A percentile compares a stretch with the other conserved stretches of the same genome.
phyloP scores from a whole-genome alignment of 2,113 vertebrate species.

The Illadopsis cleaveri region DNA sequence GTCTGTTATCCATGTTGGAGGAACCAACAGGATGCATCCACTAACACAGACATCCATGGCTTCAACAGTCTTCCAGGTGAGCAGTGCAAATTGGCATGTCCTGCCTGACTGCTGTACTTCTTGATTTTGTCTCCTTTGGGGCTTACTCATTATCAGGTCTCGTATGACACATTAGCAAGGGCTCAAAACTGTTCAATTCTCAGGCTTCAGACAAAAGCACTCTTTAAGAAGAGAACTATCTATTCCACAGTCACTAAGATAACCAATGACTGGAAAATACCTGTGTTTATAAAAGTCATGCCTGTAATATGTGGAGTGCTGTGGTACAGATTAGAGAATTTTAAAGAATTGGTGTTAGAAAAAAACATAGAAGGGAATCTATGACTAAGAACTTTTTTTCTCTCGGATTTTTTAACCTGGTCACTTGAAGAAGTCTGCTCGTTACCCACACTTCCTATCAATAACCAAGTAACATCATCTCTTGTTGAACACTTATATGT shows the following conservation, averaged over 20 bases:
- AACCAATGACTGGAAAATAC: background rate
- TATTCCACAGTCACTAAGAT: background rate
- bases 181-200: background rate
- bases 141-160: background rate
- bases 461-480: background rate
- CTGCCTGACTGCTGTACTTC: background rate
- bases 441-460: background rate
- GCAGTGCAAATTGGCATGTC: background rate
- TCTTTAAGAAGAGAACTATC: background rate
- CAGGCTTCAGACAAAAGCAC: background rate
- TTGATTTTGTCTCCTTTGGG: background rate
- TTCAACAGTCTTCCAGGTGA: background rate
- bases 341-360: background rate
- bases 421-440: background rate
- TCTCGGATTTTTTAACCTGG: background rate
- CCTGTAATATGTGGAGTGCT: background rate
- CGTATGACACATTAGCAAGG: rapidly evolving
- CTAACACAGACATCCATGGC: rapidly evolving
- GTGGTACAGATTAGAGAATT: background rate
- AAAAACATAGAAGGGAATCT: background rate
- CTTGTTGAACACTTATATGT: background rate
- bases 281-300: background rate
- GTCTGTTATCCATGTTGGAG: background rate
- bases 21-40: background rate
- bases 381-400: background rate